phyloP scores from a whole-genome alignment of 1,140 invertebrate species.

The Zaprionus taronus region DNA sequence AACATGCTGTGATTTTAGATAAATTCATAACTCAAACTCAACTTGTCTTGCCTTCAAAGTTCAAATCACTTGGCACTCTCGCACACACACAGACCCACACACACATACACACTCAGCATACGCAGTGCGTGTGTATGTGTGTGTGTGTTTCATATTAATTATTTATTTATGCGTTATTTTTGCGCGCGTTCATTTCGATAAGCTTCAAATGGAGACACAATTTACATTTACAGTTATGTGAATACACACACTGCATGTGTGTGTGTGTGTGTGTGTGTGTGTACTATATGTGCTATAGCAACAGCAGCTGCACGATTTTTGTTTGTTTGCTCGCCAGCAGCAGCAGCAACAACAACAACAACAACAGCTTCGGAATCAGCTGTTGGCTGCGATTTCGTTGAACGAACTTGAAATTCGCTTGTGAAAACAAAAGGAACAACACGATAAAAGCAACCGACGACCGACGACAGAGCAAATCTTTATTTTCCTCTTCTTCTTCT shows the following conservation, averaged over 20 bases:
- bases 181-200: conserved; percentile 77
- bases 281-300: conserved; percentile 1
- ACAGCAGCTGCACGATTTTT: conserved; percentile 36
- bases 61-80: conserved; percentile 74
- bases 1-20: conserved; percentile 79
- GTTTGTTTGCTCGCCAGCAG: conserved; percentile 33
- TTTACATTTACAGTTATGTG: conserved; percentile 77
- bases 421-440: conserved; percentile 37
- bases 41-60: conserved; percentile 84
- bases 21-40: conserved; percentile 78
- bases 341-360: conserved; percentile 22
- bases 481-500: conserved; percentile 30
- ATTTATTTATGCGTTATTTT: conserved; percentile 81
- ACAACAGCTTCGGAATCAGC: conserved; percentile 50
- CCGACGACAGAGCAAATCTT: conserved; percentile 28
- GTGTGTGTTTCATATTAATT: conserved; percentile 68
- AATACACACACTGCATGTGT: conserved; percentile 5
- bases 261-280: conserved; percentile 5
- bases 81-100: conserved; percentile 32
- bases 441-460: conserved; percentile 47
- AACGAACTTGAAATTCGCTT: conserved; percentile 71
- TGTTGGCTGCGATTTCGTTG: conserved; percentile 59
- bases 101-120: conserved; percentile 1
- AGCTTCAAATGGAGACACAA: conserved; percentile 75
- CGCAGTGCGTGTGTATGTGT: conserved; percentile 25